Evolutionary conservation across 53 echinoderm and acorn worm species (phyloP).

Genomic region (Patiria pectinifera): DNA sequence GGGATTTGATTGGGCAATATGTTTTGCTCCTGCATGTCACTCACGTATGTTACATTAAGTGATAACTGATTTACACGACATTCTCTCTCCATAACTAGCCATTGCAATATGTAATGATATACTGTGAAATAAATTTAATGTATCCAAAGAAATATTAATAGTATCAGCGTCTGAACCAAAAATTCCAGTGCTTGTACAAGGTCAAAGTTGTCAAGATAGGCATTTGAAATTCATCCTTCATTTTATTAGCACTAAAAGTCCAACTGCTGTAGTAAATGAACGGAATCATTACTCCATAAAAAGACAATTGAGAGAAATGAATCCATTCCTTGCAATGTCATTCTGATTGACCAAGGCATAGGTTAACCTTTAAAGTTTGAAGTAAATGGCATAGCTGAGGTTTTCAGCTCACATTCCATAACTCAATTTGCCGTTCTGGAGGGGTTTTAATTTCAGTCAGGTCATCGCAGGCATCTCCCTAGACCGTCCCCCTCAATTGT

Average conservation of each 20-base stretch:
- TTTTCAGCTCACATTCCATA: slow-evolving; percentile 39
- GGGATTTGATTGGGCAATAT: neutral
- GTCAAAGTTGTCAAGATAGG: slow-evolving; percentile 4
- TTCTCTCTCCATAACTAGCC: neutral
- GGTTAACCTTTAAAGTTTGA: slow-evolving; percentile 4
- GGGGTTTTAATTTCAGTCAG: slow-evolving; percentile 52
- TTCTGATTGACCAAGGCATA: neutral
- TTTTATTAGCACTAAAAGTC: neutral
- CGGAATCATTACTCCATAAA: slow-evolving; percentile 14
- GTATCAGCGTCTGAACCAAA: neutral
- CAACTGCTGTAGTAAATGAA: neutral
- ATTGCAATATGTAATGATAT: neutral
- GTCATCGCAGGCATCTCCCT: slow-evolving; percentile 41
- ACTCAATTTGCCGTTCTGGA: slow-evolving; percentile 52
- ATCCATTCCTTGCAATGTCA: slow-evolving; percentile 2
- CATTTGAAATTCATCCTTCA: neutral
- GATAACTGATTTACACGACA: neutral
- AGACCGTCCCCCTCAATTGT: slow-evolving; percentile 54
- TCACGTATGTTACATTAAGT: neutral
- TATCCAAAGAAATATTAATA: neutral
- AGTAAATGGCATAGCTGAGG: slow-evolving; percentile 36
- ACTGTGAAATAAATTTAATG: neutral
- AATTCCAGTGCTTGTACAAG: neutral
- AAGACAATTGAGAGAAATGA: slow-evolving; percentile 16
- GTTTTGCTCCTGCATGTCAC: neutral